phyloP scores from a whole-genome alignment of 1,140 invertebrate species.

The Colletes gigas region DNA sequence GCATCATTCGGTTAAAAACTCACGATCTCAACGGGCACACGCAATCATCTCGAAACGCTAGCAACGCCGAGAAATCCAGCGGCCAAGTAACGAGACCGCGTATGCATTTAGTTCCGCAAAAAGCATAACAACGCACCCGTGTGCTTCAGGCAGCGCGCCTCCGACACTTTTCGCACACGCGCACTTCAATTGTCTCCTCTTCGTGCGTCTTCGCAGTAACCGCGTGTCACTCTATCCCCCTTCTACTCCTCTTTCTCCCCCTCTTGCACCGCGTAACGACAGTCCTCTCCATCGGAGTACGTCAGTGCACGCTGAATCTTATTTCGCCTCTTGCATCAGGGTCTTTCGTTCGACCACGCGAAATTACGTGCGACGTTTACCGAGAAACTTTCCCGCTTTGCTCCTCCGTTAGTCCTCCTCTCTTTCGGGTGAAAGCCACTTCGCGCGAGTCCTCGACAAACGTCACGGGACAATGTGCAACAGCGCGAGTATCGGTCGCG shows the following conservation, averaged over 20 bases:
- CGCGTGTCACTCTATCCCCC: slow-evolving; percentile 10
- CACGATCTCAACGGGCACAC: neutral
- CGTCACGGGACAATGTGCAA: neutral
- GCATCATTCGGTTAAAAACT: neutral
- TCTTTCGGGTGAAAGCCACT: neutral
- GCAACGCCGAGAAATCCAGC: too few relatives aligned
- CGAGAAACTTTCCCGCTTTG: neutral
- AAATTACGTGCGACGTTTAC: neutral
- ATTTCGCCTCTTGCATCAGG: neutral
- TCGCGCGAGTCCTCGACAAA: neutral
- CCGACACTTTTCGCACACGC: slow-evolving; percentile 36
- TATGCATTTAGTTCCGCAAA: slow-evolving; percentile 1
- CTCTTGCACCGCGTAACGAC: neutral
- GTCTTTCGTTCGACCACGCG: neutral
- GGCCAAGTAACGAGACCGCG: neutral
- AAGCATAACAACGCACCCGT: slow-evolving; percentile 16
- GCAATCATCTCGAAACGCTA: too few relatives aligned
- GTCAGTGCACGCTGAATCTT: neutral
- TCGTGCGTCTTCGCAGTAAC: neutral
- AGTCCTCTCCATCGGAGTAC: slow-evolving; percentile 8
- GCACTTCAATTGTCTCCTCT: slow-evolving; percentile 28
- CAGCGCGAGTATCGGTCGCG: neutral
- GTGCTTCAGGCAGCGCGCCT: neutral
- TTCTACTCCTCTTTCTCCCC: slow-evolving; percentile 5
- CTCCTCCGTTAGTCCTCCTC: too few relatives aligned